Percentiles rank a stretch among this genome's conserved stretches.
phyloP scores from a whole-genome alignment of 2,113 vertebrate genomes.

The Trachemys scripta region DNA sequence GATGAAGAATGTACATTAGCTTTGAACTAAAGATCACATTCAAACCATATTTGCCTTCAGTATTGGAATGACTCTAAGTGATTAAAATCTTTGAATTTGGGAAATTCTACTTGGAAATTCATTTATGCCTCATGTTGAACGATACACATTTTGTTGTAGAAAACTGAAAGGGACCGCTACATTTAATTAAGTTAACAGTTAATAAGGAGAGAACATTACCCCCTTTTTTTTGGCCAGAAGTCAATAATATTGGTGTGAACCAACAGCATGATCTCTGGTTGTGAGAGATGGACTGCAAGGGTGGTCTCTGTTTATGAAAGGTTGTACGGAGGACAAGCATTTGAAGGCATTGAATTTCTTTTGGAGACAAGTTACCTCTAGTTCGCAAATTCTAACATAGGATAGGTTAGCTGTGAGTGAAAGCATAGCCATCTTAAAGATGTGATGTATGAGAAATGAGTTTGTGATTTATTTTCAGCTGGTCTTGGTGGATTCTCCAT shows the following conservation, averaged over 20 bases:
- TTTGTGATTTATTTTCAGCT: neutral
- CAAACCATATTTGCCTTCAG: neutral
- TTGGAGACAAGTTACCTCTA: neutral
- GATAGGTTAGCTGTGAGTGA: neutral
- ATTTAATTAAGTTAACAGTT: neutral
- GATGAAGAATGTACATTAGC: neutral
- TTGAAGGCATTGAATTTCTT: neutral
- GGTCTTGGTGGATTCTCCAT: neutral
- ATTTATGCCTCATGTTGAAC: neutral
- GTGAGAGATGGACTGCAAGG: rapidly evolving
- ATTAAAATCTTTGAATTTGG: neutral
- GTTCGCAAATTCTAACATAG: neutral
- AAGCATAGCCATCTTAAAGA: neutral
- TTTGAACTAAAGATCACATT: neutral
- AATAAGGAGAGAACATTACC: neutral
- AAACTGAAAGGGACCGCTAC: neutral
- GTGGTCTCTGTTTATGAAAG: rapidly evolving
- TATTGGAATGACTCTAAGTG: neutral
- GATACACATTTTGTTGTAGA: neutral
- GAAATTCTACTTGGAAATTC: neutral
- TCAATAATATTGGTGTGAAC: neutral
- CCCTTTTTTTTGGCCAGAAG: neutral
- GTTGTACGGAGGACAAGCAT: neutral
- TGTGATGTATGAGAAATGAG: neutral
- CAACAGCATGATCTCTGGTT: neutral